Conservation (phyloP, 2,113 vertebrate genomes). For the Oxyruncus cristatus region DNA sequence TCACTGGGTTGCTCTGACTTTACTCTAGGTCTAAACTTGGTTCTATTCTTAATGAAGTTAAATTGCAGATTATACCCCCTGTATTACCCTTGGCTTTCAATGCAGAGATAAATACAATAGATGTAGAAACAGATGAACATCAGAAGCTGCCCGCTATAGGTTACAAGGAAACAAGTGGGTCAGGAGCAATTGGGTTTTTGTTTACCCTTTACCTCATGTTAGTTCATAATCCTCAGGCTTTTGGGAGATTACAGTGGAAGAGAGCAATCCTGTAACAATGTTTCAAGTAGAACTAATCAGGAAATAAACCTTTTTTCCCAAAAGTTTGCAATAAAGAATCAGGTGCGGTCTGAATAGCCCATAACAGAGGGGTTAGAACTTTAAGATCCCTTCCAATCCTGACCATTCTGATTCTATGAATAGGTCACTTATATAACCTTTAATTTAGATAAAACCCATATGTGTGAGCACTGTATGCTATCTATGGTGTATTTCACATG, state of each 20-base stretch:
- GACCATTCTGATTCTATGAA: not conserved
- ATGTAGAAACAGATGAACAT: not conserved
- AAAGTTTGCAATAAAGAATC: not conserved
- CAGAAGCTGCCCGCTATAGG: not conserved
- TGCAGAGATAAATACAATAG: not conserved
- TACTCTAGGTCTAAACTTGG: not conserved
- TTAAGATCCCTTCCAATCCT: not conserved
- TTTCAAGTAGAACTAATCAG: not conserved
- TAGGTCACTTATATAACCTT: not conserved
- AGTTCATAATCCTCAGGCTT: not conserved
- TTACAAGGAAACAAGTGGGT: not conserved
- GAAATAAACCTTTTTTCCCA: not conserved
- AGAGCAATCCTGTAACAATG: not conserved
- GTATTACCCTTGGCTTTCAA: not conserved
- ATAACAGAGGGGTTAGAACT: not conserved
- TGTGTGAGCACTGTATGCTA: not conserved
- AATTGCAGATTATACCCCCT: not conserved
- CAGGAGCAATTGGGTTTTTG: not conserved
- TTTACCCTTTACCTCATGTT: not conserved
- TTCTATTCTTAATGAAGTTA: not conserved
- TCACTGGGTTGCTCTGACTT: not conserved
- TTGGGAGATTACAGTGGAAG: not conserved
- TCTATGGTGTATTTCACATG: not conserved
- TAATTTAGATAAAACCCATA: not conserved
- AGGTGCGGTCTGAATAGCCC: not conserved